Evolutionary conservation across 1,140 invertebrate genomes (phyloP).

Genomic region (Drosophila trapezifrons): DNA sequence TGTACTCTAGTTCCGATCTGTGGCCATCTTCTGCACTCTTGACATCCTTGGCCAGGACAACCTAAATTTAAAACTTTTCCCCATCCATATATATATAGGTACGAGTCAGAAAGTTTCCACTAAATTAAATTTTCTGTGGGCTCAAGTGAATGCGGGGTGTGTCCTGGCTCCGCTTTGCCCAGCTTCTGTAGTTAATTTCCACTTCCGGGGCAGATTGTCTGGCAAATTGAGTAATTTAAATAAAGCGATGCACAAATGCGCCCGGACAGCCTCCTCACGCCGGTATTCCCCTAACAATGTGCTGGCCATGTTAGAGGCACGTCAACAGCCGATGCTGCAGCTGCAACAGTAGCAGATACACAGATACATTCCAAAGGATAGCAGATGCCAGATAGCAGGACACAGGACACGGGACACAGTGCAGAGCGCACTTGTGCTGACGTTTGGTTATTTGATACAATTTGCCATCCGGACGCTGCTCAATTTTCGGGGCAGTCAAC

Average conservation of each 20-base stretch:
- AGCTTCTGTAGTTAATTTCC: conserved; percentile 63
- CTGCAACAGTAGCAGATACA: conserved; percentile 22
- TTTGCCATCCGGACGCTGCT: conserved; percentile 56
- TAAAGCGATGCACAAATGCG: conserved; percentile 56
- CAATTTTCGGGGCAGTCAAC: conserved; percentile 55
- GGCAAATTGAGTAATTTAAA: conserved; percentile 73
- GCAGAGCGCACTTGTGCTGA: conserved; percentile 44
- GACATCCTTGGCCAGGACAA: conserved; percentile 28
- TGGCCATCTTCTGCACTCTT: conserved; percentile 26
- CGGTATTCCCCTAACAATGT: conserved; percentile 41
- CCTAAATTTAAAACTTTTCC: conserved; percentile 53
- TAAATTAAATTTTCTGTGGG: conserved; percentile 52
- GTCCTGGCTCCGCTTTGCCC: background rate
- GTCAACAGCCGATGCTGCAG: conserved; percentile 39
- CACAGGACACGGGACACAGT: conserved; percentile 21
- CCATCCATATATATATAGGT: background rate
- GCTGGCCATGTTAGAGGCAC: conserved; percentile 33
- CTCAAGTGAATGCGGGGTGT: background rate
- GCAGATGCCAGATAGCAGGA: conserved; percentile 10
- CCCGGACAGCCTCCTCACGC: conserved; percentile 26
- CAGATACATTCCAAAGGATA: conserved; percentile 26
- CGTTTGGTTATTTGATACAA: conserved; percentile 60
- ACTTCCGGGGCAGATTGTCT: conserved; percentile 52
- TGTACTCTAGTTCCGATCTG: conserved; percentile 27
- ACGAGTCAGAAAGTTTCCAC: conserved; percentile 37